Percentiles rank a stretch among this genome's conserved stretches.
phyloP scores from a whole-genome alignment of 2,888 invertebrate species.

The Ptychoptera contaminata region DNA sequence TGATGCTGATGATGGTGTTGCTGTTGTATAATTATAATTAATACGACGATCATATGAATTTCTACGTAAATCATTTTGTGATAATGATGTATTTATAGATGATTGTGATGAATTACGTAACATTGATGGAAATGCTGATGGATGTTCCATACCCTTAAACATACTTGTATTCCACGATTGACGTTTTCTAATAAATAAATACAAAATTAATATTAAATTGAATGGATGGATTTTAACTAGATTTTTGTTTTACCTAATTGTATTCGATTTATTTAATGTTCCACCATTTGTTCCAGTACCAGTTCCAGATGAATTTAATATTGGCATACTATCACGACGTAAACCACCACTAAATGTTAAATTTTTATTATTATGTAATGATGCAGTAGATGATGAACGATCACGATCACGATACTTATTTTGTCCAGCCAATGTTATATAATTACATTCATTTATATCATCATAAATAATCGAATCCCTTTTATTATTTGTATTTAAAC shows the following conservation, averaged over 20 bases:
- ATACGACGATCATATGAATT: slow-evolving; percentile 32
- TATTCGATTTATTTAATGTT: too few species aligned
- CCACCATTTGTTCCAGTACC: too few species aligned
- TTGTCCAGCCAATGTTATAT: too few species aligned
- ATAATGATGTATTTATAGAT: slow-evolving; percentile 24
- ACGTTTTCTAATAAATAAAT: slow-evolving; percentile 7
- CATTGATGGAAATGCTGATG: slow-evolving; percentile 52
- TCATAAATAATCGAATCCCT: too few species aligned
- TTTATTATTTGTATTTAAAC: not conserved
- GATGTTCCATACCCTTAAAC: slow-evolving; percentile 44
- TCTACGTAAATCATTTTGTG: slow-evolving; percentile 29
- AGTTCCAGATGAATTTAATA: not conserved
- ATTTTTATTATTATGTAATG: not conserved
- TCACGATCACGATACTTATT: not conserved
- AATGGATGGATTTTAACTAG: too few species aligned
- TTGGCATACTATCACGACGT: slow-evolving; percentile 3
- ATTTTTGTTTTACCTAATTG: too few species aligned
- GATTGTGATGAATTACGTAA: slow-evolving; percentile 40
- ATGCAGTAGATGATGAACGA: not conserved
- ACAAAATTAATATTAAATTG: not conserved
- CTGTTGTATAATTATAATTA: slow-evolving; percentile 30
- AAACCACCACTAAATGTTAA: not conserved
- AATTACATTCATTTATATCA: too few species aligned
- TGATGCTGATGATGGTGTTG: slow-evolving; percentile 8
- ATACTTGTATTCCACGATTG: slow-evolving; percentile 10